phyloP scores from a whole-genome alignment of 2,888 invertebrate genomes.

The Hemistola chrysoprasaria region DNA sequence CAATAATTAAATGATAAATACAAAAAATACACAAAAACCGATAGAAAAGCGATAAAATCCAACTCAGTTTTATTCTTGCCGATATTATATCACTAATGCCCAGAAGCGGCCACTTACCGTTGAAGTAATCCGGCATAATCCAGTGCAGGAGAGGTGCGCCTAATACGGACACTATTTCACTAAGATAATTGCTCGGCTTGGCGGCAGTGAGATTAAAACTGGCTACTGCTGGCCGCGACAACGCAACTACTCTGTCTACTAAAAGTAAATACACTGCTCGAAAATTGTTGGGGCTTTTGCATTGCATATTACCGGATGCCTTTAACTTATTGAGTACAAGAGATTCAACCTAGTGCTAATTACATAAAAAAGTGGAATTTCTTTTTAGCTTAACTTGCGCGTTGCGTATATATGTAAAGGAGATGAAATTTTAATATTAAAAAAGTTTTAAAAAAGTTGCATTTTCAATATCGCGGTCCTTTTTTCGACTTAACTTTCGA shows the following conservation, averaged over 20 bases:
- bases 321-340: no score
- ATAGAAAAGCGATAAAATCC: slow-evolving; percentile 1
- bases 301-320: no score
- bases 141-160: slow-evolving; percentile 69
- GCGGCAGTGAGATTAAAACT: slow-evolving; percentile 52
- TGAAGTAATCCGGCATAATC: slow-evolving; percentile 68
- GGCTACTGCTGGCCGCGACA: slow-evolving; percentile 35
- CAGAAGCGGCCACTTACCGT: slow-evolving; percentile 62
- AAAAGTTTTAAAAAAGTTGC: no score
- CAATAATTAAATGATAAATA: neutral
- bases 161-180: slow-evolving; percentile 74
- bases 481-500: no score
- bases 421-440: no score
- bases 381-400: no score
- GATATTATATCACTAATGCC: slow-evolving; percentile 45
- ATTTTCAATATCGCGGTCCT: no score
- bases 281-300: slow-evolving; percentile 4
- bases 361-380: no score
- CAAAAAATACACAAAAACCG: neutral
- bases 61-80: neutral
- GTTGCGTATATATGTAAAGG: no score
- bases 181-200: slow-evolving; percentile 75
- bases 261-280: slow-evolving; percentile 39
- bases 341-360: no score
- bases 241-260: slow-evolving; percentile 45